Evolutionary conservation across 1,140 invertebrate genomes (phyloP).

Genomic region (Orius insidiosus): DNA sequence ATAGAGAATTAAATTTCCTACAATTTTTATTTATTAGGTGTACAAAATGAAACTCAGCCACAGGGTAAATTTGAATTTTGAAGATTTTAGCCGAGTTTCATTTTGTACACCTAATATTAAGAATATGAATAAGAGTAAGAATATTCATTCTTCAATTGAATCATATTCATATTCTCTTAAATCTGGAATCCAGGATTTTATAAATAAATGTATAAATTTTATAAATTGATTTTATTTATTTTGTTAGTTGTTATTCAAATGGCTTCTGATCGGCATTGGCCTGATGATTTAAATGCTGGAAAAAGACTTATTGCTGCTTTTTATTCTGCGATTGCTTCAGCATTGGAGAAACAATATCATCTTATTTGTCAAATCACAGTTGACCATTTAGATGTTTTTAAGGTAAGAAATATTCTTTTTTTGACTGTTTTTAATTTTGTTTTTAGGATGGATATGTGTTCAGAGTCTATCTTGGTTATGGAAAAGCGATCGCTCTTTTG

Average conservation of each 20-base stretch:
- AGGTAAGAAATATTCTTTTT: no score
- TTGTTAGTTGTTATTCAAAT: slow-evolving; percentile 32
- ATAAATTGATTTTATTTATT: slow-evolving; percentile 23
- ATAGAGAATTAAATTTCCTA: no score
- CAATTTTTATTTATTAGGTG: no score
- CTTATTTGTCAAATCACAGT: slow-evolving; percentile 30
- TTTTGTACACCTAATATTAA: no score
- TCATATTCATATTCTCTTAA: no score
- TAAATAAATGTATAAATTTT: no score
- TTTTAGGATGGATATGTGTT: slow-evolving; percentile 50
- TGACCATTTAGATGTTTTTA: slow-evolving; percentile 52
- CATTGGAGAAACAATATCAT: slow-evolving; percentile 39
- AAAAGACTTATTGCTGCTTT: slow-evolving; percentile 70
- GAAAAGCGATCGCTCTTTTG: slow-evolving; percentile 50
- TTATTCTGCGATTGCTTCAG: slow-evolving; percentile 59
- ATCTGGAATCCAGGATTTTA: no score
- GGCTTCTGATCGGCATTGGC: slow-evolving; percentile 81
- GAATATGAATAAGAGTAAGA: no score
- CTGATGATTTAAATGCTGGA: slow-evolving; percentile 63
- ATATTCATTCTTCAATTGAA: no score
- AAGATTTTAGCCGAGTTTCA: no score
- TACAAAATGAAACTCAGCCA: no score
- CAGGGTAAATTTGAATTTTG: no score
- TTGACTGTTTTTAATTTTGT: slow-evolving; percentile 5
- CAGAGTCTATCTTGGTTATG: slow-evolving; percentile 43